Conservation (phyloP, 2,888 invertebrate species). For the Dysmachus trigonus region DNA sequence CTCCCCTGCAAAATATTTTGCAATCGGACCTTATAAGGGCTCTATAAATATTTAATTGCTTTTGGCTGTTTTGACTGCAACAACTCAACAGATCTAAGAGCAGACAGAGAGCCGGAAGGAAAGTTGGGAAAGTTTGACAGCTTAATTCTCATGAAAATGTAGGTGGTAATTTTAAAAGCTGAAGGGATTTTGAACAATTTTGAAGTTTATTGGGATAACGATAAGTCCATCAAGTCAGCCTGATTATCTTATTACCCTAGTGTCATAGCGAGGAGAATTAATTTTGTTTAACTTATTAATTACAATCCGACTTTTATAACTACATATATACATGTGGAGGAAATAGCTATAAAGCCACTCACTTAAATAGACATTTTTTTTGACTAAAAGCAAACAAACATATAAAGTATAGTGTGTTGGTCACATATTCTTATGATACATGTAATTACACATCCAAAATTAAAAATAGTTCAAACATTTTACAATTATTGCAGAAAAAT, state of each 20-base stretch:
- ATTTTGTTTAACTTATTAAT: neutral
- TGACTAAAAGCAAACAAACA: too few species aligned
- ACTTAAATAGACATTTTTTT: too few species aligned
- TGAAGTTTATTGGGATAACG: neutral
- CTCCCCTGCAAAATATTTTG: neutral
- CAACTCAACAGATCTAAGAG: neutral
- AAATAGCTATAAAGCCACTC: too few species aligned
- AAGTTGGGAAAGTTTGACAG: neutral
- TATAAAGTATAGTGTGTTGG: too few species aligned
- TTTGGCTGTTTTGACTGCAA: neutral
- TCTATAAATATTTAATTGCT: neutral
- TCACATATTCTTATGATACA: too few species aligned
- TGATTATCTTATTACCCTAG: neutral
- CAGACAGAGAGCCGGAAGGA: neutral
- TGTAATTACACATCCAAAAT: too few species aligned
- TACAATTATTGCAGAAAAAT: too few species aligned
- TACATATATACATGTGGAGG: too few species aligned
- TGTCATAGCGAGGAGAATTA: neutral
- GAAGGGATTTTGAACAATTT: neutral
- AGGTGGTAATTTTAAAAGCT: neutral
- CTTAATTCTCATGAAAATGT: neutral
- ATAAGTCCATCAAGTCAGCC: neutral
- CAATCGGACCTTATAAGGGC: neutral
- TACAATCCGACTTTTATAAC: neutral
- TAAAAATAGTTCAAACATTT: too few species aligned